These are phyloP conservation scores for Meiosimyza decipiens DNA, from an alignment of 2,888 invertebrate genomes.

Conservation along the genomic window DNA sequence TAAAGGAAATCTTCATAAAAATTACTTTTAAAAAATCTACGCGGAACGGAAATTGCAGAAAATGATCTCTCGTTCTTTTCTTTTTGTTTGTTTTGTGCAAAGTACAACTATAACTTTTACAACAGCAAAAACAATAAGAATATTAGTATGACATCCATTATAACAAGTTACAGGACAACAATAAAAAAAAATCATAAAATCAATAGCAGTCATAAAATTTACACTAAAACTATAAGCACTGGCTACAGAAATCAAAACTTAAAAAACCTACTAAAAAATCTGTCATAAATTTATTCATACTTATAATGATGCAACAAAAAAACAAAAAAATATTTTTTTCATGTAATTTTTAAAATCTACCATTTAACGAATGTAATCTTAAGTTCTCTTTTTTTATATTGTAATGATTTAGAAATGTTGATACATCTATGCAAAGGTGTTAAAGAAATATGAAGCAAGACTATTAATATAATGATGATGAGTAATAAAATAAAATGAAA, in stretches of 20 bases:
- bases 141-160: neutral
- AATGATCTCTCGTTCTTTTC: conserved; percentile 50
- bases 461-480: conserved; percentile 1
- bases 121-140: conserved; percentile 18
- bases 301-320: conserved; percentile 19
- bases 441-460: conserved; percentile 15
- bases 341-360: conserved; percentile 8
- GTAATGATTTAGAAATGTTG: conserved; percentile 29
- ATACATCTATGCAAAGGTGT: conserved; percentile 3
- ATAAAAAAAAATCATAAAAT: neutral
- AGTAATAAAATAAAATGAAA: conserved; percentile 32
- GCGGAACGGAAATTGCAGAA: conserved; percentile 38
- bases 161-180: neutral
- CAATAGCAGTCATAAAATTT: no score
- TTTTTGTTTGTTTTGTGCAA: conserved; percentile 43
- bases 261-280: neutral
- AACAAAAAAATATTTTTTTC: conserved; percentile 19
- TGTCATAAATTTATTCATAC: neutral
- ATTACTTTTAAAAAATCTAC: conserved; percentile 6
- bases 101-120: conserved; percentile 7
- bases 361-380: conserved; percentile 16
- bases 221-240: neutral
- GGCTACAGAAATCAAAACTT: conserved; percentile 14
- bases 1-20: conserved; percentile 49
- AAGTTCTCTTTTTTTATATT: conserved; percentile 26